Conservation (phyloP, 2,888 invertebrate species). For the Pristionchus maxplancki region DNA sequence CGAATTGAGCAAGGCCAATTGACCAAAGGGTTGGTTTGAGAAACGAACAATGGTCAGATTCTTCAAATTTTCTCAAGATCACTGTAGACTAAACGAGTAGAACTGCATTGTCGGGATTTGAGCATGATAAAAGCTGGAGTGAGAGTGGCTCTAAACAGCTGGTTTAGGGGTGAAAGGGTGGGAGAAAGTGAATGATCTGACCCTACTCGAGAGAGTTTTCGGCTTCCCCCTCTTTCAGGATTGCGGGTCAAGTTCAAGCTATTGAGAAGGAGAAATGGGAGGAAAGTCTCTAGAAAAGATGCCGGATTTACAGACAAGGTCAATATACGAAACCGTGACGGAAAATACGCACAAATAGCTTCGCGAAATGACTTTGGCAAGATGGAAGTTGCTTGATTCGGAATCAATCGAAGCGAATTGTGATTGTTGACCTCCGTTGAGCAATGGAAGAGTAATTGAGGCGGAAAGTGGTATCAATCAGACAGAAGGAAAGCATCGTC, state of each 20-base stretch:
- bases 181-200: background rate
- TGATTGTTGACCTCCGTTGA: conserved; percentile 9
- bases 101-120: too few relatives aligned
- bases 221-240: background rate
- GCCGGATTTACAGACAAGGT: background rate
- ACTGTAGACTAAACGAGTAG: too few relatives aligned
- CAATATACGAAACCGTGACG: background rate
- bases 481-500: background rate
- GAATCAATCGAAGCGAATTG: background rate
- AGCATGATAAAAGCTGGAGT: too few relatives aligned
- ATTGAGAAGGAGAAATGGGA: background rate
- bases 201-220: background rate
- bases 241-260: conserved; percentile 21
- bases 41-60: too few relatives aligned
- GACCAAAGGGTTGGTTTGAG: background rate
- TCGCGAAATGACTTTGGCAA: background rate
- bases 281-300: background rate
- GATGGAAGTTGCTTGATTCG: background rate
- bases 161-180: conserved; percentile 3
- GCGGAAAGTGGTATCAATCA: conserved; percentile 35
- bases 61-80: too few relatives aligned
- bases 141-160: background rate
- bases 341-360: background rate
- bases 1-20: background rate
- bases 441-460: background rate